Base-by-base conservation (phyloP, 2,113 vertebrate species). In the Fulica atra region DNA sequence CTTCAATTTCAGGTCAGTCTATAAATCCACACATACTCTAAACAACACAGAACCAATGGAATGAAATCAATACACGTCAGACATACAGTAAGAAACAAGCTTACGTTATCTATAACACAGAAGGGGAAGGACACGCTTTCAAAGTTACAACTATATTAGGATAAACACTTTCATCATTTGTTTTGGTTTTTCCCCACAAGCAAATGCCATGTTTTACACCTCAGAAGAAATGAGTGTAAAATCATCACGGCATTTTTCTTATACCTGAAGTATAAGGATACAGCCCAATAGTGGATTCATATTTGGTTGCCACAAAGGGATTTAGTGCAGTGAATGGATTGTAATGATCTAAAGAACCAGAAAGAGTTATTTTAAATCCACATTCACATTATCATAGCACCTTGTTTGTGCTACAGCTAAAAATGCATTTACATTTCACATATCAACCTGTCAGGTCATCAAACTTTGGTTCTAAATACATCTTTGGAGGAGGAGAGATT, bases 251-350 rank as follows among this genome's bases (percentile, higher is more conserved):
- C 94, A 97, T 97, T 97, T 94, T 86, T 88, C 86, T 94, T 96
- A 98, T 99, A 99, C 98, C 98, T 98, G 98, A 98, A 97, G 96
- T 93, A 98, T 98, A 98, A 97, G 97, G 98, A 97, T 98, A 98
- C 98, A 98, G 98, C 98, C 98, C 98, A 97, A 98, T 96, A 98
- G 98, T 97, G 95, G 97, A 98, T 98, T 98, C 98, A 97, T 98
- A 98, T 98, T 98, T 97, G 98, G 97, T 97, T 98, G 98, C 97
- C 98, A 98, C 97, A 89, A 98, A 98, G 59, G 98, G 98, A 97
- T 98, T 98, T 98, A 98, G 96, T 95, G 98, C 98, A 98, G 96
- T 98, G 98, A 99, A 98, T 93, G 98, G 98, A 98, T 98, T 99
- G 98, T 98, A 98, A 98, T 95, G 98, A 99, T 99, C 98, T 99